Conservation (phyloP, 23 tunicate species). For the Trididemnum miniatum region DNA sequence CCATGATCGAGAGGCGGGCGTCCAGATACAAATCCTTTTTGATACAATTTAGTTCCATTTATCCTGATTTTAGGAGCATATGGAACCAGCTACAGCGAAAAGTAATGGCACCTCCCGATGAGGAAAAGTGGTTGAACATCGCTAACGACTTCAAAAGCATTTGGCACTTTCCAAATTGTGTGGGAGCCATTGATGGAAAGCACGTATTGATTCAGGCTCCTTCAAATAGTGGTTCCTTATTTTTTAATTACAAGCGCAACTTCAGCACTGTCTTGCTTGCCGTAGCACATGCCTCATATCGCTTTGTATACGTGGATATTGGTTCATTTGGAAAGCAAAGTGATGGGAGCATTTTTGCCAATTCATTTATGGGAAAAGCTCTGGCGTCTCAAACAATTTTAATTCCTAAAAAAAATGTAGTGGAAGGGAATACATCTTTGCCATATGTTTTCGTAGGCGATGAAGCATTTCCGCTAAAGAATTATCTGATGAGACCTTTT, state of each 20-base stretch:
- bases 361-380: constrained; percentile 30
- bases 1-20: too few relatives aligned
- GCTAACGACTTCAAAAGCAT: neutral
- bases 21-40: too few relatives aligned
- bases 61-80: too few relatives aligned
- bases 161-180: constrained; percentile 54
- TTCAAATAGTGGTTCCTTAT: constrained; percentile 32
- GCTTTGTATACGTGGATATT: constrained; percentile 29
- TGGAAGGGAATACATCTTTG: neutral
- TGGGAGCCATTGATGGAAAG: constrained; percentile 50
- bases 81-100: constrained; percentile 35
- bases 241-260: constrained; percentile 44
- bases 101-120: constrained; percentile 14
- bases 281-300: constrained; percentile 36
- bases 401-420: too few relatives aligned
- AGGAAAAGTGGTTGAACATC: neutral
- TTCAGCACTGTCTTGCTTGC: constrained; percentile 41
- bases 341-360: constrained; percentile 43
- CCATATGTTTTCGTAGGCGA: constrained; percentile 52
- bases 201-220: constrained; percentile 41
- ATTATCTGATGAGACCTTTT: constrained; percentile 29
- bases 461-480: constrained; percentile 47
- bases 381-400: too few relatives aligned
- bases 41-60: too few relatives aligned
- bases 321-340: constrained; percentile 47